Percentiles rank a stretch among this genome's conserved stretches.
Conservation (phyloP, 2,113 vertebrate species). For the Agelaius tricolor region DNA sequence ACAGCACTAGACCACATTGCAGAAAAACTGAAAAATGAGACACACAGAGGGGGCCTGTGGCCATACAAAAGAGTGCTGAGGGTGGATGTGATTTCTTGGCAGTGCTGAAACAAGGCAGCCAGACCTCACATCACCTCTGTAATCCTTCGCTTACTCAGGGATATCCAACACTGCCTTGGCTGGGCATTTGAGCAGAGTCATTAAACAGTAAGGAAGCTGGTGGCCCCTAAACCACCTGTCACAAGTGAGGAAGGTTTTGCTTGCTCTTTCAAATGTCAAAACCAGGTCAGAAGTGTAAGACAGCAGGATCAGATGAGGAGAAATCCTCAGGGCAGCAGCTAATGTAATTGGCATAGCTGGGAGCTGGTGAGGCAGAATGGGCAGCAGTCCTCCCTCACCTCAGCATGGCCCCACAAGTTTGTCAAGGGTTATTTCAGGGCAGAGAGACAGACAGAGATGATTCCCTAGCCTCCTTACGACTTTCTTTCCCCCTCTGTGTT, state of each 20-base stretch:
- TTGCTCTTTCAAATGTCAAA: slow-evolving; percentile 47
- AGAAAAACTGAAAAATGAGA: not conserved
- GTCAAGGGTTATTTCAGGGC: not conserved
- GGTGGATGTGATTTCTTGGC: not conserved
- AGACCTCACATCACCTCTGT: not conserved
- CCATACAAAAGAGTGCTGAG: not conserved
- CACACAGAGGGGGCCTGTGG: not conserved
- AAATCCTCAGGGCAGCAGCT: not conserved
- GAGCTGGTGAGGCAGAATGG: not conserved
- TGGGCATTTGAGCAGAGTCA: not conserved
- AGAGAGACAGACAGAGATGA: not conserved
- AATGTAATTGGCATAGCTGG: not conserved
- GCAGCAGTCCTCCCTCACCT: not conserved
- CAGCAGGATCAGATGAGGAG: not conserved
- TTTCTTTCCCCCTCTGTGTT: not conserved
- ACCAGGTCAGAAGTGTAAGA: slow-evolving; percentile 6
- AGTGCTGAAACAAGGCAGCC: not conserved
- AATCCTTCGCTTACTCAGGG: not conserved
- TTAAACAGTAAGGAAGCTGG: not conserved
- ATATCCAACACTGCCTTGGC: not conserved
- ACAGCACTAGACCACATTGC: not conserved
- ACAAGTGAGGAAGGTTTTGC: not conserved
- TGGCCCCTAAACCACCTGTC: not conserved
- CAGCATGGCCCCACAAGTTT: not conserved
- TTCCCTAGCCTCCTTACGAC: accelerated